Percentiles rank a stretch among this genome's conserved stretches.
Evolutionary conservation across 2,888 invertebrate genomes (phyloP).

Genomic region (Cryptus armator): DNA sequence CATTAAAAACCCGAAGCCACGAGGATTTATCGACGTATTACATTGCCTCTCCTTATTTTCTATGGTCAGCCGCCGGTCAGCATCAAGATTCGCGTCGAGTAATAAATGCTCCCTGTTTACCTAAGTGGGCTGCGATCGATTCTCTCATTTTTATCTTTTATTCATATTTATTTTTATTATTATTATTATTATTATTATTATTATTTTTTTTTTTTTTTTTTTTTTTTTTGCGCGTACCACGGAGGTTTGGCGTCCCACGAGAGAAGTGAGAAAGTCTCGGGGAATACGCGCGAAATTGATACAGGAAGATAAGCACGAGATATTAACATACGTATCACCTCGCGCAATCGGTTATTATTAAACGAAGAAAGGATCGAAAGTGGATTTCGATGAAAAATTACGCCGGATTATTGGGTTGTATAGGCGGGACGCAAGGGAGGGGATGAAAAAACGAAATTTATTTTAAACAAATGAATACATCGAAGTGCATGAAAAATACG

Average conservation of each 20-base stretch:
- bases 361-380: constrained; percentile 50
- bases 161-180: constrained; percentile 39
- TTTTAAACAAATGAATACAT: too few species aligned
- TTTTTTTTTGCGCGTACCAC: neutral
- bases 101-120: constrained; percentile 60
- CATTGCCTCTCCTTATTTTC: constrained; percentile 32
- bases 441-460: neutral
- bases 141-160: neutral
- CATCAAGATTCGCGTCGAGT: constrained; percentile 4
- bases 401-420: neutral
- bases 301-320: constrained; percentile 57
- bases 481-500: neutral
- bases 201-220: constrained; percentile 2
- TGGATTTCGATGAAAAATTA: constrained; percentile 35
- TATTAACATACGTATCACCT: constrained; percentile 64
- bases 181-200: constrained; percentile 38
- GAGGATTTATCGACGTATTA: constrained; percentile 61
- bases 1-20: constrained; percentile 50
- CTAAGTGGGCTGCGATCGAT: constrained; percentile 44
- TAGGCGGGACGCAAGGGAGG: neutral
- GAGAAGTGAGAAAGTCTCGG: constrained; percentile 40
- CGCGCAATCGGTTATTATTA: constrained; percentile 43
- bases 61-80: neutral
- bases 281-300: constrained; percentile 65
- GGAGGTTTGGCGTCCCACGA: neutral